Percentiles rank a stretch among this genome's conserved stretches.
These are phyloP conservation scores for Nicator chloris DNA, from an alignment of 2,113 vertebrate genomes.

Conservation along the genomic window DNA sequence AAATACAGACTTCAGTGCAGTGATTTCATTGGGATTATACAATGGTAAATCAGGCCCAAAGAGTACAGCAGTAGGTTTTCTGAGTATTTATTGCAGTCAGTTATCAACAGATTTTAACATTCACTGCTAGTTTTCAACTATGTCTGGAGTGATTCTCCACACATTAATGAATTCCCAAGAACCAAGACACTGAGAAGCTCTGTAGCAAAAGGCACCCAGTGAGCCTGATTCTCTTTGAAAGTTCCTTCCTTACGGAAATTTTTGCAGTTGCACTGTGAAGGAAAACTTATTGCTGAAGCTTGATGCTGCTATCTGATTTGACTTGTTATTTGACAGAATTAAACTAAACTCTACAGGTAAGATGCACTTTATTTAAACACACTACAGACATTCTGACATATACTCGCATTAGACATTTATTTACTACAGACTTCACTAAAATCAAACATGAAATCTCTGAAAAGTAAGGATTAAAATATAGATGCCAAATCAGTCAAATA, in stretches of 20 bases:
- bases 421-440: not conserved
- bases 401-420: not conserved
- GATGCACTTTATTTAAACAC: not conserved
- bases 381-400: not conserved
- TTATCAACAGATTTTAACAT: not conserved
- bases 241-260: not conserved
- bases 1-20: not conserved
- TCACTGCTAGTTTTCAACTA: not conserved
- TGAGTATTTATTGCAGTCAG: not conserved
- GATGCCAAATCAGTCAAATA: not conserved
- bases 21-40: not conserved
- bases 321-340: not conserved
- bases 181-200: not conserved
- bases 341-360: not conserved
- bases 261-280: not conserved
- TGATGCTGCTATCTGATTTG: not conserved
- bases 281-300: not conserved
- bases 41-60: not conserved
- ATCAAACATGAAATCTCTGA: not conserved
- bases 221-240: not conserved
- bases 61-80: not conserved
- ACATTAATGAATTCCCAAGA: not conserved
- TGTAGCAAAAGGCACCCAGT: not conserved
- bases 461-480: not conserved
- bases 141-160: not conserved